Evolutionary conservation across 2,888 invertebrate genomes (phyloP).

Genomic region (Troides helena): DNA sequence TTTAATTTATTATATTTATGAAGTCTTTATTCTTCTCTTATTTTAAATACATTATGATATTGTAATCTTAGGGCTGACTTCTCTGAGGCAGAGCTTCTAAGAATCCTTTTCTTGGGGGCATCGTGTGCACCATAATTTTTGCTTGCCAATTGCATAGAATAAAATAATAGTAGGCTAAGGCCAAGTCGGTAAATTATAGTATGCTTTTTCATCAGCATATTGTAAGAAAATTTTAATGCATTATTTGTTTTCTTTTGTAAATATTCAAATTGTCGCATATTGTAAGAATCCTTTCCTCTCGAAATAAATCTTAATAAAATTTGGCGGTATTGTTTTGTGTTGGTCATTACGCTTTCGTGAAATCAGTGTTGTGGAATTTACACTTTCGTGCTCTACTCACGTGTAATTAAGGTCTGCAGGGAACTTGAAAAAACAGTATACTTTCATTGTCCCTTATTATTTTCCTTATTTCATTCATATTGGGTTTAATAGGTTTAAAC

Average conservation of each 20-base stretch:
- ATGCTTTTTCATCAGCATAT: too few species aligned
- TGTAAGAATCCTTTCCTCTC: too few species aligned
- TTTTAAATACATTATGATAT: too few species aligned
- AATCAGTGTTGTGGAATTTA: constrained; percentile 25
- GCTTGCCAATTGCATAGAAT: not conserved
- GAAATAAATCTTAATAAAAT: not conserved
- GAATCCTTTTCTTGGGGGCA: too few species aligned
- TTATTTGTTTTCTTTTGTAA: not conserved
- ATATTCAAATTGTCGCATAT: not conserved
- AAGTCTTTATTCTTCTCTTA: too few species aligned
- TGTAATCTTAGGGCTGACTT: too few species aligned
- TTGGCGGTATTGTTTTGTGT: constrained; percentile 14
- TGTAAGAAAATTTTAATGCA: too few species aligned
- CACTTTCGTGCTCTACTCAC: constrained; percentile 18
- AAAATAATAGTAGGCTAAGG: not conserved
- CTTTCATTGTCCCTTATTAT: constrained; percentile 1
- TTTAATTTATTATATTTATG: too few species aligned
- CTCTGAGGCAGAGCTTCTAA: too few species aligned
- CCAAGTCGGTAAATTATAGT: too few species aligned
- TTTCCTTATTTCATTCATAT: constrained; percentile 16
- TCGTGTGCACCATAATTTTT: not conserved
- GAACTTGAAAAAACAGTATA: constrained; percentile 5
- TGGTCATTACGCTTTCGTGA: constrained; percentile 18
- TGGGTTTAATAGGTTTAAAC: not conserved
- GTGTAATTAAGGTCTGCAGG: constrained; percentile 19